phyloP scores from a whole-genome alignment of 2,888 invertebrate species.

The Galeruca laticollis region DNA sequence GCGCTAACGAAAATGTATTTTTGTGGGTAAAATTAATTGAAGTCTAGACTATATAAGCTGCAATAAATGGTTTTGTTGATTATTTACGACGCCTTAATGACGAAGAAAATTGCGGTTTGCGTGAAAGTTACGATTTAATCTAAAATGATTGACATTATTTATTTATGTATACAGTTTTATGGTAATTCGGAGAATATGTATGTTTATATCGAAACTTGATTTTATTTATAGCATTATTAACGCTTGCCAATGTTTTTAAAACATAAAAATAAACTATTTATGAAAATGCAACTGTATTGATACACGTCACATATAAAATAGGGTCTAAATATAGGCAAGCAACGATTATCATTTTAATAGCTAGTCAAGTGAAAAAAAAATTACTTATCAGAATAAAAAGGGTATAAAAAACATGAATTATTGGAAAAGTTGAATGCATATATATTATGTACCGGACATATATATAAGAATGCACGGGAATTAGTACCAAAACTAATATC shows the following conservation, averaged over 20 bases:
- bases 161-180: conserved; percentile 32
- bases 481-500: too few species aligned
- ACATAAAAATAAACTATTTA: not conserved
- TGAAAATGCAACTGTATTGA: not conserved
- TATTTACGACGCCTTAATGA: conserved; percentile 35
- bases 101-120: conserved; percentile 31
- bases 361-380: too few species aligned
- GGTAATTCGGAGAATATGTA: conserved; percentile 21
- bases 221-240: not conserved
- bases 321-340: too few species aligned
- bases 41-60: conserved; percentile 35
- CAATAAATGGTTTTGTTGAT: conserved; percentile 30
- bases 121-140: conserved; percentile 38
- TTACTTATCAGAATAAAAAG: too few species aligned
- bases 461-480: too few species aligned
- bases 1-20: conserved; percentile 11
- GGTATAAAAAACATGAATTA: too few species aligned
- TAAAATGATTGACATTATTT: conserved; percentile 32
- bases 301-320: not conserved
- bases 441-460: too few species aligned
- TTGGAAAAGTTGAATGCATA: too few species aligned
- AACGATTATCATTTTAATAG: too few species aligned
- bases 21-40: conserved; percentile 25
- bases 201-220: not conserved
- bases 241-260: not conserved